Percentiles rank a stretch among this genome's conserved stretches.
These are phyloP conservation scores for Hyphantria cunea DNA, from an alignment of 1,140 invertebrate genomes.

Conservation along the genomic window DNA sequence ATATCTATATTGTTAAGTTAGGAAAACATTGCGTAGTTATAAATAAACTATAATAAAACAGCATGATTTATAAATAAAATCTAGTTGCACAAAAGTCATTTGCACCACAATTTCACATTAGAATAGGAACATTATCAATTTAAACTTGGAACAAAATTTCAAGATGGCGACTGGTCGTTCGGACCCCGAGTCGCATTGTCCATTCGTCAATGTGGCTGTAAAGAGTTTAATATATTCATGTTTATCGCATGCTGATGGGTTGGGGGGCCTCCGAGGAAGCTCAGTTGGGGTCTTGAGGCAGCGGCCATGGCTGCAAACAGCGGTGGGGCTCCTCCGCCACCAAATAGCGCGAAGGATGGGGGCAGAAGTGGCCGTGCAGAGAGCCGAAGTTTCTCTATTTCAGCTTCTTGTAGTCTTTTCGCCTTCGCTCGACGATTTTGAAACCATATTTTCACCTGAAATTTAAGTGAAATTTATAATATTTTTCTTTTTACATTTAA, in stretches of 20 bases:
- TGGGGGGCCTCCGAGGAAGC: constrained; percentile 73
- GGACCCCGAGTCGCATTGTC: constrained; percentile 58
- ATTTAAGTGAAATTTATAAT: constrained; percentile 21
- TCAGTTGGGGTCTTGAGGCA: constrained; percentile 69
- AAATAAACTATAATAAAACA: too few species aligned
- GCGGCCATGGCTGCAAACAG: constrained; percentile 75
- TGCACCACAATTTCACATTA: constrained; percentile 6
- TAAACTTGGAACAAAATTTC: constrained; percentile 44
- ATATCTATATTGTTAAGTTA: too few species aligned
- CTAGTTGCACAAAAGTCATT: too few species aligned
- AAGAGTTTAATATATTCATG: constrained; percentile 76
- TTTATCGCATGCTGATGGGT: constrained; percentile 75
- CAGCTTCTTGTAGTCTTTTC: constrained; percentile 96
- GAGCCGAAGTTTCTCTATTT: constrained; percentile 89
- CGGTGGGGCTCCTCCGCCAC: constrained; percentile 70
- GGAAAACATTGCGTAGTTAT: too few species aligned
- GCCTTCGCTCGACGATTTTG: constrained; percentile 97
- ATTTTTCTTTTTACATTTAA: not conserved
- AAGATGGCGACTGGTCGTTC: constrained; percentile 57
- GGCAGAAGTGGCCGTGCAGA: constrained; percentile 71
- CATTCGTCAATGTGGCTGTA: constrained; percentile 75
- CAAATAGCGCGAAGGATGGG: constrained; percentile 71
- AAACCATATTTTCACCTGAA: constrained; percentile 96
- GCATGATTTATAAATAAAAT: too few species aligned
- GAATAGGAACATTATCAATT: constrained; percentile 33